These are phyloP conservation scores for Eulemur macaco DNA, from an alignment of 2,113 vertebrate genomes.

Conservation along the genomic window DNA sequence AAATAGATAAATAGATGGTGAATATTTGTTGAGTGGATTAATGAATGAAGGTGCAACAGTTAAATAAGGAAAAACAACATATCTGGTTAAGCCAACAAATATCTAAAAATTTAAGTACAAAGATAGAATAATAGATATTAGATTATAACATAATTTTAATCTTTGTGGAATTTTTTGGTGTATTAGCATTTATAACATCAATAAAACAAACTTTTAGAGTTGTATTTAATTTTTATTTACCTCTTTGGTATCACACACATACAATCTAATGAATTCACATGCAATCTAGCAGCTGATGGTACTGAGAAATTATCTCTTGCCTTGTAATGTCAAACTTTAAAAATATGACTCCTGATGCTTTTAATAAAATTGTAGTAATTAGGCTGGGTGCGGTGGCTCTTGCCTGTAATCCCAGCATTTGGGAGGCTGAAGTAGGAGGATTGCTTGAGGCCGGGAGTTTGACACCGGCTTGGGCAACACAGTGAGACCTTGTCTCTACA, in stretches of 20 bases:
- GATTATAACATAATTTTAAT: conserved; percentile 37
- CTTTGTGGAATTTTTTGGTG: neutral
- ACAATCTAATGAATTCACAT: neutral
- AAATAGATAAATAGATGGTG: neutral
- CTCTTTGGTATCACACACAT: neutral
- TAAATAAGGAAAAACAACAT: conserved; percentile 37
- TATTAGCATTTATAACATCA: neutral
- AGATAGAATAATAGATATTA: conserved; percentile 28
- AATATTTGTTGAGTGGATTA: conserved; percentile 43
- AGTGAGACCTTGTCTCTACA: too few species aligned
- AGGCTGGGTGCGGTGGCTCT: too few species aligned
- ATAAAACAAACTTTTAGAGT: conserved; percentile 26
- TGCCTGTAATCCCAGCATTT: too few species aligned
- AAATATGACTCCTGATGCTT: conserved; percentile 47
- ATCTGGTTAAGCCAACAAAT: neutral
- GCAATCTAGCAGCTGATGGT: neutral
- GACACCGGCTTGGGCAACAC: too few species aligned
- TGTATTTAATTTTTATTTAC: neutral
- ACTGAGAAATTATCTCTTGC: conserved; percentile 12
- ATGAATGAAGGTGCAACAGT: neutral
- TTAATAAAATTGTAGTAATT: conserved; percentile 23
- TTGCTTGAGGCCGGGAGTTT: too few species aligned
- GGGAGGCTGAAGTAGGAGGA: too few species aligned
- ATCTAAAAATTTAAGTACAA: conserved; percentile 48
- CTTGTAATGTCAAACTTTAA: conserved; percentile 18